phyloP scores from a whole-genome alignment of 1,140 invertebrate species.

The Drosophila arizonae region DNA sequence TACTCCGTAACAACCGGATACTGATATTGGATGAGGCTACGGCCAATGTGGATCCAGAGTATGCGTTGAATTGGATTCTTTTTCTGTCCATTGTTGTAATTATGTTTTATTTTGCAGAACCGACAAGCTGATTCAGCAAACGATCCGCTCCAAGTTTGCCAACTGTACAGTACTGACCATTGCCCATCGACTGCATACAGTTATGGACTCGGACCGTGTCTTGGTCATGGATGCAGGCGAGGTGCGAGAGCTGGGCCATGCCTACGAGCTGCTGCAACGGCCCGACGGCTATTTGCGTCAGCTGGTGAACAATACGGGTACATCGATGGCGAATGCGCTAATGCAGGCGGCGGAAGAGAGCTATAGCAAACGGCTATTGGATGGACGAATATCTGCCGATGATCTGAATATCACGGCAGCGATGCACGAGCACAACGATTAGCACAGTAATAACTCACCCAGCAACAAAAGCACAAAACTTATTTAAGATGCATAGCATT shows the following conservation, averaged over 20 bases:
- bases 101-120: slow-evolving; percentile 83
- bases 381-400: slow-evolving; percentile 43
- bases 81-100: not conserved
- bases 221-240: slow-evolving; percentile 89
- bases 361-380: slow-evolving; percentile 39
- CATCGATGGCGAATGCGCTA: slow-evolving; percentile 77
- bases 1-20: slow-evolving; percentile 89
- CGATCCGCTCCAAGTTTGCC: slow-evolving; percentile 87
- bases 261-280: slow-evolving; percentile 86
- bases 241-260: slow-evolving; percentile 87
- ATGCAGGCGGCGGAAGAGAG: slow-evolving; percentile 77
- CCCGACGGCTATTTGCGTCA: slow-evolving; percentile 83
- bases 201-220: slow-evolving; percentile 91
- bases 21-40: slow-evolving; percentile 91
- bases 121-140: slow-evolving; percentile 88
- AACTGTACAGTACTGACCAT: slow-evolving; percentile 92
- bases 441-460: slow-evolving; percentile 13
- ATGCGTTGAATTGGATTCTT: slow-evolving; percentile 50
- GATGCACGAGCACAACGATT: slow-evolving; percentile 53
- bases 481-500: slow-evolving; percentile 38
- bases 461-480: slow-evolving; percentile 6
- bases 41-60: slow-evolving; percentile 88
- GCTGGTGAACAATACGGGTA: slow-evolving; percentile 85
- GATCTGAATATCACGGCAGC: slow-evolving; percentile 52
- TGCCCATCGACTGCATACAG: slow-evolving; percentile 91